Base-by-base conservation (phyloP, 2,888 invertebrate genomes). In the Spodoptera picta region DNA sequence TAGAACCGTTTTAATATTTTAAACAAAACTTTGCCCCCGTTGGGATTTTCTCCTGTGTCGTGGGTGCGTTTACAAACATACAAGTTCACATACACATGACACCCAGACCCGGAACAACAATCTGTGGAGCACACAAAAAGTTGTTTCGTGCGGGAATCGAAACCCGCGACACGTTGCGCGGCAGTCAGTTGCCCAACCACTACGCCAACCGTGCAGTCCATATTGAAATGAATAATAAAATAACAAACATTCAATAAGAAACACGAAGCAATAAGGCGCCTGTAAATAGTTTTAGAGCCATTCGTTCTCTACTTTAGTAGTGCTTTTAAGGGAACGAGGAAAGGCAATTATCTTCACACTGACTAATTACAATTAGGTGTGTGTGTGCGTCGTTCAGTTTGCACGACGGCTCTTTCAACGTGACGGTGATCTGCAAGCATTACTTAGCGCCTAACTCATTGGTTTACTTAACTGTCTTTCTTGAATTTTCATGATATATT, bases 301-400 rank as follows among this genome's bases (percentile, higher is more conserved):
- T 77, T 77, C 76, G 75, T 75, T 81, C 72, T 77, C 68, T 73
- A 75, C 75, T 69, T 79, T 80, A 83, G 81, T 79, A 83, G 75
- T 75, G 79, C 83, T 82, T 81, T 83, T 84, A 82, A 76, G 69
- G 79, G 76, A 73, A 80, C 79, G 75, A 79, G 78, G 76, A 76
- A 83, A 82, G 77, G 78, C 81, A 83, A 83, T 88, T 87, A 86
- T 72, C 79, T 79, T 81, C 82, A 78, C 83, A 83, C 80, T 80
- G 60, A 77, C 81, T 83, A 86, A 86, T 85, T 85, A 87, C 83
- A 82, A 83, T 84, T 84, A 84, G 69, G 72, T 36, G 67, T 69
- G 67, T 69, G 78, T 82, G 77, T 77, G 69, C 79, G 73, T 77
- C 79, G 80, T 77, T 70, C 72, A 69, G 77, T 80, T 77, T 78